Percentiles rank a stretch among this genome's conserved stretches.
Conservation (phyloP, 2,113 vertebrate genomes). For the Pandion haliaetus region DNA sequence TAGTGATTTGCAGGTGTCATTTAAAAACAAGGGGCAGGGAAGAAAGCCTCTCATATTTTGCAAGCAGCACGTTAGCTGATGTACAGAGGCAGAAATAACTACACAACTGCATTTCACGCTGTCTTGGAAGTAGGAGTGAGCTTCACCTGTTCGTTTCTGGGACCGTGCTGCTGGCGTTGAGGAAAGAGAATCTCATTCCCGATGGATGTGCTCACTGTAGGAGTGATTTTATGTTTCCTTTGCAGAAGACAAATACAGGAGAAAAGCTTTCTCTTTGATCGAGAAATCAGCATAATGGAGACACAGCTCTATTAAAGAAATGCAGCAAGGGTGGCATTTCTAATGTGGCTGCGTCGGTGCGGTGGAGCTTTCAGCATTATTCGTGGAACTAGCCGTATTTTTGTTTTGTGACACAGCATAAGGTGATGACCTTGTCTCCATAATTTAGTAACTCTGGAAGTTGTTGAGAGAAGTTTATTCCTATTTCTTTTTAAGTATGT, state of each 20-base stretch:
- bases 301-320: neutral
- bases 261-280: neutral
- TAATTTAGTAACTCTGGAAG: neutral
- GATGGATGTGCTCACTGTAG: neutral
- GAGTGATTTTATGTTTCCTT: neutral
- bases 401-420: neutral
- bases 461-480: neutral
- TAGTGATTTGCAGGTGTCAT: conserved; percentile 60
- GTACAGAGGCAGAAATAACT: neutral
- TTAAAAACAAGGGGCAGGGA: conserved; percentile 3
- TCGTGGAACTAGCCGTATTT: neutral
- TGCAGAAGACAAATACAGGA: neutral
- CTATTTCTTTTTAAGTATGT: neutral
- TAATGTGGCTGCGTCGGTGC: neutral
- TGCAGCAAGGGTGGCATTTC: neutral
- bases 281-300: neutral
- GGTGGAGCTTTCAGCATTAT: neutral
- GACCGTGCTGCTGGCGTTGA: neutral
- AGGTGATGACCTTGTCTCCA: neutral
- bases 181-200: neutral
- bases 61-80: neutral
- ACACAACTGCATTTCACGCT: neutral
- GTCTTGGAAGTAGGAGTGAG: neutral
- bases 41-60: conserved; percentile 43
- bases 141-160: neutral